These are phyloP conservation scores for Sebastes oblongus DNA, from an alignment of 2,797 vertebrate genomes.

Conservation along the genomic window DNA sequence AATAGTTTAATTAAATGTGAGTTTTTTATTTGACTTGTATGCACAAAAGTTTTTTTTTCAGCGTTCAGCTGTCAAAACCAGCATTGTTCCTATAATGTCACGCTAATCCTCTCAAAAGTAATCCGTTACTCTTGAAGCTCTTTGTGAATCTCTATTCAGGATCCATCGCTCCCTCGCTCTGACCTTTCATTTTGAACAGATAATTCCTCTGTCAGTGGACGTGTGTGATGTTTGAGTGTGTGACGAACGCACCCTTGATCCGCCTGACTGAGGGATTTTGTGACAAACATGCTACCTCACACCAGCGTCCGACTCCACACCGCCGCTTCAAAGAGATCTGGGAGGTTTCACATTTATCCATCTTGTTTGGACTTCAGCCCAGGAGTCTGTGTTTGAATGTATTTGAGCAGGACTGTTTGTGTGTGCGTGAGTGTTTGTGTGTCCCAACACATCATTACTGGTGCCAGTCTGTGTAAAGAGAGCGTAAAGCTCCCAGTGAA, in stretches of 20 bases:
- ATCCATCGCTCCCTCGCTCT: slow-evolving; percentile 1
- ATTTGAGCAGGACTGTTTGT: slow-evolving; percentile 16
- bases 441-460: background rate
- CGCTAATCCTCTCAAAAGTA: slow-evolving; percentile 26
- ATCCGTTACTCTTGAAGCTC: slow-evolving; percentile 25
- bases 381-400: slow-evolving; percentile 32
- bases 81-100: background rate
- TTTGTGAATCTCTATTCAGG: slow-evolving; percentile 12
- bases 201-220: slow-evolving; percentile 52
- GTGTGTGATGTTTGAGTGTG: slow-evolving; percentile 63
- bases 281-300: slow-evolving; percentile 63
- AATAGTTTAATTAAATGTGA: background rate
- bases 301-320: slow-evolving; percentile 39
- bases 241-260: slow-evolving; percentile 60
- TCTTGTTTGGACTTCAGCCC: slow-evolving; percentile 55
- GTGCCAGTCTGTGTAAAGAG: background rate
- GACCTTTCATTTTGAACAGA: slow-evolving; percentile 43
- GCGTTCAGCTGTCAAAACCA: background rate
- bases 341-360: slow-evolving; percentile 55
- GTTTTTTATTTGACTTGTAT: background rate
- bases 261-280: slow-evolving; percentile 41
- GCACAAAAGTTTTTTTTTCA: background rate
- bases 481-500: background rate
- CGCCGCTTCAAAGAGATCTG: slow-evolving; percentile 52
- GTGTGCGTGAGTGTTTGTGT: background rate